phyloP scores from a whole-genome alignment of 1,140 invertebrate genomes.

The Papilio helenus region DNA sequence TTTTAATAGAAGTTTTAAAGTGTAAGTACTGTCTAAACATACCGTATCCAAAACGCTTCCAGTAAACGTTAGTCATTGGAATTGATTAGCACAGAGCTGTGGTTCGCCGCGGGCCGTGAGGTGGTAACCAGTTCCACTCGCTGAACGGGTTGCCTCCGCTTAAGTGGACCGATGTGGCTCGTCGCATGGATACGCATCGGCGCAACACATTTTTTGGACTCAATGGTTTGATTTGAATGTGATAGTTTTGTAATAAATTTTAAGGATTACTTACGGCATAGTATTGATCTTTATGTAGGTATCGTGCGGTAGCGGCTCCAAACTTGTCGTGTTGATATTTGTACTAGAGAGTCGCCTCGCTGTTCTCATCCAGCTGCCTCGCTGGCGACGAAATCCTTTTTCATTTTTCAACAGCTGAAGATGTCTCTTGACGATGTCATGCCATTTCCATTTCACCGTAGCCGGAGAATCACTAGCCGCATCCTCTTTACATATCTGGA shows the following conservation, averaged over 20 bases:
- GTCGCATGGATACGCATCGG: slow-evolving; percentile 52
- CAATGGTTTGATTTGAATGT: neutral
- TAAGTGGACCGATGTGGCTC: slow-evolving; percentile 60
- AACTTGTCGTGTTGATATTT: slow-evolving; percentile 63
- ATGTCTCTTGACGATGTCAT: slow-evolving; percentile 83
- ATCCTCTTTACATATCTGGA: slow-evolving; percentile 83
- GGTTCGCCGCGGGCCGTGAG: slow-evolving; percentile 52
- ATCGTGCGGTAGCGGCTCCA: slow-evolving; percentile 66
- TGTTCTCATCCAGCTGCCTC: slow-evolving; percentile 84
- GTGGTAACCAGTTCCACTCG: slow-evolving; percentile 65
- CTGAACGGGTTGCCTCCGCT: slow-evolving; percentile 53
- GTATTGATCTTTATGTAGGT: slow-evolving; percentile 79
- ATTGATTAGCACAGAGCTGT: slow-evolving; percentile 61
- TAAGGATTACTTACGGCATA: slow-evolving; percentile 76
- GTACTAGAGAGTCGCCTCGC: slow-evolving; percentile 79
- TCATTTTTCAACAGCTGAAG: slow-evolving; percentile 83
- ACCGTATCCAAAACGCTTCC: neutral
- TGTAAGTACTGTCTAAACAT: neutral
- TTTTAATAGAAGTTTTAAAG: neutral
- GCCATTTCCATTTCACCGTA: slow-evolving; percentile 82
- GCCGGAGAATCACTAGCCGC: slow-evolving; percentile 82
- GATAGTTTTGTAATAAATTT: slow-evolving; percentile 36
- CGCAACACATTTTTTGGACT: slow-evolving; percentile 43
- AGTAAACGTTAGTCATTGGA: slow-evolving; percentile 51
- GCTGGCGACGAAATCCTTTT: slow-evolving; percentile 83